These are phyloP conservation scores for Nomada goodeniana DNA, from an alignment of 2,888 invertebrate species.

Conservation along the genomic window DNA sequence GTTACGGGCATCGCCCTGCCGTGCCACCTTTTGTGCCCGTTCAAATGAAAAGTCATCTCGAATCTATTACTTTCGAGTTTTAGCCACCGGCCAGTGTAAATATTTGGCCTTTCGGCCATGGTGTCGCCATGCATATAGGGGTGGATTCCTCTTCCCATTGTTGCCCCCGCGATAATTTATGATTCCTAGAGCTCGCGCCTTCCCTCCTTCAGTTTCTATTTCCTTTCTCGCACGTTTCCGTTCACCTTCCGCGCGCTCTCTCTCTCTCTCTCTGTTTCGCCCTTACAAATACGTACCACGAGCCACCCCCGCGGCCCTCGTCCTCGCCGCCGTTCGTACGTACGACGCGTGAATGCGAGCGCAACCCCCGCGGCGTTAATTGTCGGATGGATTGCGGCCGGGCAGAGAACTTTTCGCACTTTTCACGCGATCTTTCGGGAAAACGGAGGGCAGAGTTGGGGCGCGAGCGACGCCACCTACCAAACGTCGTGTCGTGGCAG, in stretches of 20 bases:
- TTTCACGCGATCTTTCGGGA: conserved; percentile 54
- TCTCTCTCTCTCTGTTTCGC: background rate
- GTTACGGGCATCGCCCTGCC: conserved; percentile 50
- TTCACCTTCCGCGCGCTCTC: background rate
- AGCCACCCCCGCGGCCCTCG: background rate
- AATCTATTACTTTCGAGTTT: conserved; percentile 76
- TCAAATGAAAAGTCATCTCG: conserved; percentile 77
- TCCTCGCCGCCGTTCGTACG: background rate
- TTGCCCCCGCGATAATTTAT: conserved; percentile 73
- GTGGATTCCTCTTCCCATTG: conserved; percentile 67
- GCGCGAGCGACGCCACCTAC: conserved; percentile 7
- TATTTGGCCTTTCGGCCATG: conserved; percentile 69
- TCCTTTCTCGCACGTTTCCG: background rate
- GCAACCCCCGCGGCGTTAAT: conserved; percentile 68
- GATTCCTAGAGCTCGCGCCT: conserved; percentile 62
- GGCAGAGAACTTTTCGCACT: conserved; percentile 66
- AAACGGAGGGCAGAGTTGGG: conserved; percentile 3
- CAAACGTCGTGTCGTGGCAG: conserved; percentile 34
- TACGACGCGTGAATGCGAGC: conserved; percentile 6
- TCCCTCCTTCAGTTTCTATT: conserved; percentile 16
- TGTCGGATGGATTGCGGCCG: conserved; percentile 40
- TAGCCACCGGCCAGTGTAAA: conserved; percentile 74
- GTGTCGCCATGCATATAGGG: conserved; percentile 63
- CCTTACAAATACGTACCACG: conserved; percentile 2
- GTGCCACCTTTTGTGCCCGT: conserved; percentile 64